phyloP scores from a whole-genome alignment of 1,140 invertebrate species.

The Drosophila kohkoa region DNA sequence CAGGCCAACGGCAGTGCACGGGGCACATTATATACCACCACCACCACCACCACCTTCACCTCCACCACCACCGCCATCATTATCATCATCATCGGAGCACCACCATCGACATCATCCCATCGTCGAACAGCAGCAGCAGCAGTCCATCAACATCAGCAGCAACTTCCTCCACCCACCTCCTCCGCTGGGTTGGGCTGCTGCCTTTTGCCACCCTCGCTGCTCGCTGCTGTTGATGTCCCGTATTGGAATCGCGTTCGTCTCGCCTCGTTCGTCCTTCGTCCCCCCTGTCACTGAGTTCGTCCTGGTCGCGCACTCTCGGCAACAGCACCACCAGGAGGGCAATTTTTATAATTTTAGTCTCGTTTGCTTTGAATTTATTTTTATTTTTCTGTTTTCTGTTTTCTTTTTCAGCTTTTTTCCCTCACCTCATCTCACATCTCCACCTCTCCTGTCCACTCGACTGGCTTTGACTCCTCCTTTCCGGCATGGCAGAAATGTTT shows the following conservation, averaged over 20 bases:
- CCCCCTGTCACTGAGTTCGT: conserved; percentile 29
- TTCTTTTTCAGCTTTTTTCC: conserved; percentile 38
- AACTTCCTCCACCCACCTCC: conserved; percentile 18
- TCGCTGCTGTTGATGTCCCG: conserved; percentile 82
- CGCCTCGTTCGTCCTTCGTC: conserved; percentile 42
- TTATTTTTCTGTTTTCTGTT: conserved; percentile 59
- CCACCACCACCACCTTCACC: conserved; percentile 21
- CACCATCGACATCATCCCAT: conserved; percentile 9
- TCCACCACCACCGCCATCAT: conserved; percentile 19
- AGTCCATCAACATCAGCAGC: conserved; percentile 51
- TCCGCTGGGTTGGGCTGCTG: conserved; percentile 1
- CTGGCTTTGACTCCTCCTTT: conserved; percentile 70
- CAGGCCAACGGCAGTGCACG: conserved; percentile 49
- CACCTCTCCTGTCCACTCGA: conserved; percentile 22
- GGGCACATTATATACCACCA: conserved; percentile 71
- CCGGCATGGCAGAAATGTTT: conserved; percentile 35
- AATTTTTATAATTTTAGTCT: conserved; percentile 85
- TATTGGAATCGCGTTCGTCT: conserved; percentile 79
- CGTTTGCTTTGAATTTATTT: conserved; percentile 84
- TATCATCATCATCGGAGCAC: conserved; percentile 10
- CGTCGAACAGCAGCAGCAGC: background rate
- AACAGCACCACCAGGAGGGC: conserved; percentile 76
- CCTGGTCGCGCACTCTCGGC: conserved; percentile 57
- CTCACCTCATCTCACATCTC: background rate
- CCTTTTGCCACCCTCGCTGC: conserved; percentile 68